Base-by-base conservation (phyloP, 1,140 invertebrate species). In the Geopemphigus sp. region DNA sequence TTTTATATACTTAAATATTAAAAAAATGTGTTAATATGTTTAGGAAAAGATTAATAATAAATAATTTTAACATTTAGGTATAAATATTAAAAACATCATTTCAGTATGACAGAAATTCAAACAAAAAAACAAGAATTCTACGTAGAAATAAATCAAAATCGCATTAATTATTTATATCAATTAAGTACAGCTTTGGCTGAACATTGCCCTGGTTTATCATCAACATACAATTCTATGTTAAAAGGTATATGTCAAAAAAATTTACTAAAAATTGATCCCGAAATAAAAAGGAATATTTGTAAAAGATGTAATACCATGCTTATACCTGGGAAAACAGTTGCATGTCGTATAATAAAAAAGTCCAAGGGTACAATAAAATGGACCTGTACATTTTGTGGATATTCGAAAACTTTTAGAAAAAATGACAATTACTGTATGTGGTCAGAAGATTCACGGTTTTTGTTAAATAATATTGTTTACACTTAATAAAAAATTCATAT, bases 281-380 rank as follows among this genome's bases (percentile, higher is more conserved):
- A 81, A 73, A 76, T 84, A 15, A 84, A 84, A 64, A 81, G 83
- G 47, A 83, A 76, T 39, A 45, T 84, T 32, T 84, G 83, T 61
- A 84, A 84, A 81, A 80, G 82, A 54, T 84, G 83, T 70, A 82
- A 83, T 80, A 80, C 59, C 17, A 56, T 84, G 10, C 72, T 84
- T 45, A 81, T 84, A 74, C 82, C 83, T 14, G 83, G 83, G 15
- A 76, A 83, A 19, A 83, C 82, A 29, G 83, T 81, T 15, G 81
- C 45, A 68, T 83, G 83, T 29, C 81, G 83, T 56, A n/a, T 82
- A 12, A 29, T 64, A 12, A 84, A 83, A 80, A 84, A 84, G 45
- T 82, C 83, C 26, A 59, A 76, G n/a, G 26, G 53, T 17, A 26
- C 54, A 53, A 53, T 83, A 54, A 70, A 82, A 32, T 83, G 82